These are phyloP conservation scores for Ardeotis arabs DNA, from an alignment of 2,113 vertebrate genomes.

Conservation along the genomic window DNA sequence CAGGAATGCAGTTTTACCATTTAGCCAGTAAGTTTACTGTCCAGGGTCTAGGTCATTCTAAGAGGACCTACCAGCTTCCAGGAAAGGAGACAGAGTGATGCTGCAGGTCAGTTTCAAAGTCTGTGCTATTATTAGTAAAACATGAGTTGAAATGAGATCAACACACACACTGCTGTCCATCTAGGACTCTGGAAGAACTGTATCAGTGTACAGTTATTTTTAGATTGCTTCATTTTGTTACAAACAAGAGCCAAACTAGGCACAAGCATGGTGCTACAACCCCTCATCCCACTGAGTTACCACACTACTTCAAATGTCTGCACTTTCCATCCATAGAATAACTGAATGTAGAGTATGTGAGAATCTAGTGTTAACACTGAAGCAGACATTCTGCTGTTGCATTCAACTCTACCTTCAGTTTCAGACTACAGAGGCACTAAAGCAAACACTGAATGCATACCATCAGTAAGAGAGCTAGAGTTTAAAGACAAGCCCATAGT, in stretches of 20 bases:
- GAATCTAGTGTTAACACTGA: background rate
- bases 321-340: background rate
- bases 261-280: background rate
- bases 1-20: background rate
- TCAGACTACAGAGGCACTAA: background rate
- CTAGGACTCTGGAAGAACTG: background rate
- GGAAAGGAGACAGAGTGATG: background rate
- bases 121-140: background rate
- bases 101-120: background rate
- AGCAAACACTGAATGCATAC: background rate
- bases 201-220: background rate
- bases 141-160: background rate
- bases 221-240: background rate
- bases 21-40: background rate
- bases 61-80: rapidly evolving
- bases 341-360: background rate
- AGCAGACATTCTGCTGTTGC: background rate
- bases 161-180: background rate
- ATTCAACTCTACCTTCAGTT: conserved; percentile 1
- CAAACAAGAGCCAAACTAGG: background rate
- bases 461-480: background rate
- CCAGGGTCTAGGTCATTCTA: background rate
- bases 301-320: background rate
- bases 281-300: background rate
- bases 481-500: background rate